Conservation (phyloP, 1,140 invertebrate genomes). For the Brachionus plicatilis region DNA sequence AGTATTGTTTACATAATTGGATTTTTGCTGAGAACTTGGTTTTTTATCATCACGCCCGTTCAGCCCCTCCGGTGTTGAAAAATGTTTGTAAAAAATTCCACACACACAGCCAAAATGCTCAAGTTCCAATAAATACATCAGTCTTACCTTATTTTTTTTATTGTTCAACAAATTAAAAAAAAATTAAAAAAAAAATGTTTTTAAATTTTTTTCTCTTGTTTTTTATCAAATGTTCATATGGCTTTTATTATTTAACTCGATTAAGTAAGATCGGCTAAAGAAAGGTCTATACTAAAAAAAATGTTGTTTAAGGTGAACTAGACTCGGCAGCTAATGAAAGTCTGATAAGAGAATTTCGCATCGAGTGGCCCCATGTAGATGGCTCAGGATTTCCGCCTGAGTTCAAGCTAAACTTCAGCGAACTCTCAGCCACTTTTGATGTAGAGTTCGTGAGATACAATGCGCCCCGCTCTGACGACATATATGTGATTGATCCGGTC, state of each 20-base stretch:
- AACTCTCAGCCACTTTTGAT: neutral
- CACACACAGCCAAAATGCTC: neutral
- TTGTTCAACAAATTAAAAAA: neutral
- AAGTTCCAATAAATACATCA: neutral
- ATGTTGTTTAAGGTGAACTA: neutral
- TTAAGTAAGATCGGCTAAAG: neutral
- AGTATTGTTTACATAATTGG: neutral
- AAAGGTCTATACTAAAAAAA: neutral
- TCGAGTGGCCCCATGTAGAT: neutral
- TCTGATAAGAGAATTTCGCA: neutral
- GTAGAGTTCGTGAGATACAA: neutral
- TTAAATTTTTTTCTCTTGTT: neutral
- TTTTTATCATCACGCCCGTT: neutral
- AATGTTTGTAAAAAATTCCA: neutral
- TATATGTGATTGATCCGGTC: neutral
- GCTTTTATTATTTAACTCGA: neutral
- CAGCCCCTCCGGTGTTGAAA: neutral
- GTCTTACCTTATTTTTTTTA: constrained; percentile 18
- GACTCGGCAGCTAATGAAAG: neutral
- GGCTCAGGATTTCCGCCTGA: neutral
- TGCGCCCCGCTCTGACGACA: neutral
- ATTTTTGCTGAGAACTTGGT: neutral
- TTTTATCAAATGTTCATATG: neutral
- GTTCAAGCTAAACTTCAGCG: neutral
- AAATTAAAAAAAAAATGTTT: constrained; percentile 6